Conservation (phyloP, 2,797 vertebrate genomes). For the Sitta carolinensis region DNA sequence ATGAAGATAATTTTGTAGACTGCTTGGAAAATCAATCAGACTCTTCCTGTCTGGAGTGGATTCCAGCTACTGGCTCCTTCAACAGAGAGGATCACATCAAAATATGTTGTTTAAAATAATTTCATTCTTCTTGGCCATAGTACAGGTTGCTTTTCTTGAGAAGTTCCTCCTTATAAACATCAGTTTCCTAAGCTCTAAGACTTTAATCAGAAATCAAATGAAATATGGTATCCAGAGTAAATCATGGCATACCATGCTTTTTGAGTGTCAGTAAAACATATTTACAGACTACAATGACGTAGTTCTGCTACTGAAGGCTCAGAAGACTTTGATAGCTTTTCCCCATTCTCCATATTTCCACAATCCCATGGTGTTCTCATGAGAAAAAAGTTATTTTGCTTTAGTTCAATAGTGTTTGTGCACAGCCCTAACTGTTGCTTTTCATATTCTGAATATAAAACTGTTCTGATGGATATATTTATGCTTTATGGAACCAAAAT, state of each 20-base stretch:
- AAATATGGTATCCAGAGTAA: not conserved
- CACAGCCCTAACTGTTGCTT: not conserved
- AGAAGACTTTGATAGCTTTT: not conserved
- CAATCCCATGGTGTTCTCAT: not conserved
- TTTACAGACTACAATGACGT: not conserved
- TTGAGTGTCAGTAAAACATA: not conserved
- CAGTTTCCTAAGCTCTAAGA: not conserved
- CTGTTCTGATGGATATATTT: slow-evolving; percentile 33
- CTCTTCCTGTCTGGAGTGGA: not conserved
- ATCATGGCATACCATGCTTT: not conserved
- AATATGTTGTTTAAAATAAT: not conserved
- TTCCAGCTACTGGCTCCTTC: not conserved
- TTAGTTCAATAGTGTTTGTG: not conserved
- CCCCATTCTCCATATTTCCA: not conserved
- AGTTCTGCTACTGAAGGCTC: not conserved
- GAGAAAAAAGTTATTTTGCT: not conserved
- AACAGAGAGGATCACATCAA: not conserved
- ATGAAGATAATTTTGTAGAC: not conserved
- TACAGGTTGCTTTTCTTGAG: not conserved
- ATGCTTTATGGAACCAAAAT: slow-evolving; percentile 69
- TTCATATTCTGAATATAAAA: slow-evolving; percentile 51
- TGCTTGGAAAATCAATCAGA: not conserved
- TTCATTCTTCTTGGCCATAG: not conserved
- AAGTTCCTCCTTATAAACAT: not conserved
- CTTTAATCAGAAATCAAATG: not conserved